phyloP scores from a whole-genome alignment of 1,140 invertebrate genomes.

The Eufriesea mexicana region DNA sequence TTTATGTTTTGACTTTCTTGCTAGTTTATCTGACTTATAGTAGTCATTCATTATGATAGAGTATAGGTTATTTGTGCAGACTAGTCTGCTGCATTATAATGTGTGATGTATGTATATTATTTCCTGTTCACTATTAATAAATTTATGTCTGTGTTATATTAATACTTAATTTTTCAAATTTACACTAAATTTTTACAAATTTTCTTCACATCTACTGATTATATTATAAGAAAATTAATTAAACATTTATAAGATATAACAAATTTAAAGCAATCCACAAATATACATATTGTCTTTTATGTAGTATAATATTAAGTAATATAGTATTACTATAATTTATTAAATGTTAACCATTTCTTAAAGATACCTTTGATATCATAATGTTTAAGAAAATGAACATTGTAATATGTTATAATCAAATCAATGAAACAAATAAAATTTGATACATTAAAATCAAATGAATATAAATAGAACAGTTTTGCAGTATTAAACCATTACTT shows the following conservation, averaged over 20 bases:
- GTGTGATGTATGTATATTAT: neutral
- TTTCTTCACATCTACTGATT: neutral
- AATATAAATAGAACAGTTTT: neutral
- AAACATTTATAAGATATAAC: neutral
- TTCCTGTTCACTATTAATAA: neutral
- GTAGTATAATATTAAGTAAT: constrained; percentile 1
- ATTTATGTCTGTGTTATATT: neutral
- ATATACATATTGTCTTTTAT: neutral
- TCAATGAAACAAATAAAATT: neutral
- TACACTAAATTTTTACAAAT: neutral
- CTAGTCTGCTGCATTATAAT: constrained; percentile 1
- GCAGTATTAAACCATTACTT: neutral
- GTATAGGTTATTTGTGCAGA: neutral
- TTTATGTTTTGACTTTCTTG: constrained; percentile 1
- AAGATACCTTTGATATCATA: neutral
- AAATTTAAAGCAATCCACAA: neutral
- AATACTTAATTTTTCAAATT: neutral
- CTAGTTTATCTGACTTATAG: neutral
- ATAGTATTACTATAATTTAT: neutral
- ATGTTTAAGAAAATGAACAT: neutral
- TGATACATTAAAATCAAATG: neutral
- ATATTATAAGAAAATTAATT: neutral
- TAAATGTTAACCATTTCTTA: constrained; percentile 34
- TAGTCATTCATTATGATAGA: constrained; percentile 7
- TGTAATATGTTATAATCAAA: neutral